Conservation (phyloP, 2,888 invertebrate species). For the Cenopis cana region DNA sequence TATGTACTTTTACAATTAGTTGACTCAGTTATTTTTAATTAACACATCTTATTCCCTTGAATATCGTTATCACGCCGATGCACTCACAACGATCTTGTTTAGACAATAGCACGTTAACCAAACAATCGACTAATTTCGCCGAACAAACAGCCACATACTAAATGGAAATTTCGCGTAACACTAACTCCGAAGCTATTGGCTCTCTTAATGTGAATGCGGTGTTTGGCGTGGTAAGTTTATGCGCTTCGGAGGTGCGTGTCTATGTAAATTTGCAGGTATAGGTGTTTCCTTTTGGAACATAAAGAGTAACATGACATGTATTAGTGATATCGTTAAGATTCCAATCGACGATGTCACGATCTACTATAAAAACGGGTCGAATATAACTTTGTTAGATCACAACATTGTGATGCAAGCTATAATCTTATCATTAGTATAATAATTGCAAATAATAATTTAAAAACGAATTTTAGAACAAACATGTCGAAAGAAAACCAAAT, state of each 20-base stretch:
- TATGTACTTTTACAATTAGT: neutral
- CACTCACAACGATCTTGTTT: slow-evolving; percentile 62
- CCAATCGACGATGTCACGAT: too few relatives aligned
- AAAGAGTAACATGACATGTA: neutral
- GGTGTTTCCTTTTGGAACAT: neutral
- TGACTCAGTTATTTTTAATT: neutral
- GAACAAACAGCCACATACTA: slow-evolving; percentile 66
- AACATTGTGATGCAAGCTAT: too few relatives aligned
- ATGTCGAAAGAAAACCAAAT: slow-evolving; percentile 58
- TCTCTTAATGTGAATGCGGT: slow-evolving; percentile 69
- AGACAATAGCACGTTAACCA: slow-evolving; percentile 64
- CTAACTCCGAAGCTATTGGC: slow-evolving; percentile 61
- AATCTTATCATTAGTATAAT: too few relatives aligned
- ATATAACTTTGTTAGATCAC: too few relatives aligned
- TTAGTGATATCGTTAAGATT: neutral
- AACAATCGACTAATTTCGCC: slow-evolving; percentile 73
- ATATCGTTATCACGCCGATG: slow-evolving; percentile 56
- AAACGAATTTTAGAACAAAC: too few relatives aligned
- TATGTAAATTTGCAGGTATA: slow-evolving; percentile 26
- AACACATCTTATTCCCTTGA: slow-evolving; percentile 3
- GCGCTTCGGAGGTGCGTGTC: slow-evolving; percentile 5
- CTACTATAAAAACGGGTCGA: too few relatives aligned
- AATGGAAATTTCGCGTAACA: slow-evolving; percentile 72
- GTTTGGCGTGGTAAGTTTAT: slow-evolving; percentile 53
- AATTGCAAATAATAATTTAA: too few relatives aligned